Conservation (phyloP, 2,797 vertebrate species). For the Amphiprion clarkii region DNA sequence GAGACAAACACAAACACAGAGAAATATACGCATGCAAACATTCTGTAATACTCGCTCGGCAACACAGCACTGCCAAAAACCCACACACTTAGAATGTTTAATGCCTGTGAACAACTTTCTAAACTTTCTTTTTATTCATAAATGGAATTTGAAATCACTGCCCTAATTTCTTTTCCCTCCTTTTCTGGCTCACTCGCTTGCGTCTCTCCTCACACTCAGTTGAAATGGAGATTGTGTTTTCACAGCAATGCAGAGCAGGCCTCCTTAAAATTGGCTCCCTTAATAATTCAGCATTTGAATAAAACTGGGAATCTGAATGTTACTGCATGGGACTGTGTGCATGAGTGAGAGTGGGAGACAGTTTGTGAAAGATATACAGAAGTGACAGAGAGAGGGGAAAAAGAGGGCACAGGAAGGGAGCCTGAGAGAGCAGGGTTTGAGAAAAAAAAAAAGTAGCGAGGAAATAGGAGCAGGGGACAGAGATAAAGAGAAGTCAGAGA, state of each 20-base stretch:
- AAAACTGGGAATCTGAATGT: slow-evolving; percentile 53
- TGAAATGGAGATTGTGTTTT: slow-evolving; percentile 69
- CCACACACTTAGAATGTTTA: slow-evolving; percentile 52
- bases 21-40: slow-evolving; percentile 22
- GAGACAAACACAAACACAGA: slow-evolving; percentile 13
- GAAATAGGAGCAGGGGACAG: slow-evolving; percentile 3
- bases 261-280: slow-evolving; percentile 62
- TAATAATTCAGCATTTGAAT: slow-evolving; percentile 74
- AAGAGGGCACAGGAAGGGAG: neutral
- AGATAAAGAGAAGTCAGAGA: slow-evolving; percentile 38
- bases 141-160: slow-evolving; percentile 73
- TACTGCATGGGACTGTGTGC: slow-evolving; percentile 38
- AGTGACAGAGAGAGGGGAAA: neutral
- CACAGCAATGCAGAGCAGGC: slow-evolving; percentile 52
- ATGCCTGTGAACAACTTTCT: slow-evolving; percentile 60
- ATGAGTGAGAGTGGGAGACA: slow-evolving; percentile 33
- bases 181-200: slow-evolving; percentile 43
- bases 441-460: slow-evolving; percentile 5
- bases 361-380: slow-evolving; percentile 8
- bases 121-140: slow-evolving; percentile 72
- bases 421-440: neutral
- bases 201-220: slow-evolving; percentile 40
- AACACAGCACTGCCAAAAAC: slow-evolving; percentile 32
- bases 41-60: slow-evolving; percentile 3
- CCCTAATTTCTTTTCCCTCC: slow-evolving; percentile 61